phyloP scores from a whole-genome alignment of 2,888 invertebrate genomes.

The Chirona hameri region DNA sequence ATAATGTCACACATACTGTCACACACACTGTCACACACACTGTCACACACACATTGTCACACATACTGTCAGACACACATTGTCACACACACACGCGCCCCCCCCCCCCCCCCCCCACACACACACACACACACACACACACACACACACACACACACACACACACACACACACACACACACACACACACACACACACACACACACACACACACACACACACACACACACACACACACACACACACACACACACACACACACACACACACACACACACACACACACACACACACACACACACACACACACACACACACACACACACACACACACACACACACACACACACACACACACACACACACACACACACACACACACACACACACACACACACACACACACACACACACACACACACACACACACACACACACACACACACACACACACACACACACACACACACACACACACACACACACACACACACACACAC shows the following conservation, averaged over 20 bases:
- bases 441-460: too few relatives aligned
- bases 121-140: background rate
- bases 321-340: background rate
- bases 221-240: background rate
- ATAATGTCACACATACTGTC: too few relatives aligned
- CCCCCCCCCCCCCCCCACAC: too few relatives aligned
- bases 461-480: background rate
- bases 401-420: background rate
- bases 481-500: too few relatives aligned
- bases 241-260: too few relatives aligned
- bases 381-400: too few relatives aligned
- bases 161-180: background rate
- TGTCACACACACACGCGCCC: too few relatives aligned
- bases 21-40: slow-evolving; percentile 25
- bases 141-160: too few relatives aligned
- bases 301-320: background rate
- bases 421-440: background rate
- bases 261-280: background rate
- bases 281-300: too few relatives aligned
- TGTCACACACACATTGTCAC: too few relatives aligned
- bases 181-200: background rate
- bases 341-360: too few relatives aligned
- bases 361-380: background rate
- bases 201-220: too few relatives aligned
- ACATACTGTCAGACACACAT: slow-evolving; percentile 7